A percentile compares a stretch with the other conserved stretches of the same genome.
phyloP scores from a whole-genome alignment of 2,797 vertebrate genomes.

The Falco cherrug region DNA sequence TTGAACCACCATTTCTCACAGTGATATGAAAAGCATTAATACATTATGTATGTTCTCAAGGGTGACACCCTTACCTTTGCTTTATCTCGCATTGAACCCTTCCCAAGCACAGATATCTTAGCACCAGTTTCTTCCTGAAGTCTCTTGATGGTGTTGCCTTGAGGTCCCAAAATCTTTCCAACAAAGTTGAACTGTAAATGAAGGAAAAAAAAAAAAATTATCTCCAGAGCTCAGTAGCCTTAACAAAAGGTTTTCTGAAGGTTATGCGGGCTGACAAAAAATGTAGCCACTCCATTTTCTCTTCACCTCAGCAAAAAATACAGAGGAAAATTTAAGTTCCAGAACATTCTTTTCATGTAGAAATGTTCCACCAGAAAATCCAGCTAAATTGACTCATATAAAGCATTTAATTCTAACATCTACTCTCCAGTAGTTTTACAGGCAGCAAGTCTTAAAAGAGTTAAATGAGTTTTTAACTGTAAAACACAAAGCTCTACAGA shows the following conservation, averaged over 20 bases:
- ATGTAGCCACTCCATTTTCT: not conserved
- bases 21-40: accelerated
- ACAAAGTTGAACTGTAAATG: slow-evolving; percentile 92
- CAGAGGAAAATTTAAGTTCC: not conserved
- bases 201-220: not conserved
- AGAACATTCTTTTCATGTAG: not conserved
- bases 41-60: accelerated
- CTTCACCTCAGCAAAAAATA: not conserved
- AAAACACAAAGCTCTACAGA: not conserved
- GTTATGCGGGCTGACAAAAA: not conserved
- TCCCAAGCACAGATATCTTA: slow-evolving; percentile 96
- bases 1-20: not conserved
- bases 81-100: slow-evolving; percentile 98
- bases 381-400: not conserved
- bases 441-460: not conserved
- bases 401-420: not conserved
- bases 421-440: not conserved
- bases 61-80: slow-evolving; percentile 84
- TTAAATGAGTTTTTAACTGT: not conserved
- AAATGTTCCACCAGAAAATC: not conserved
- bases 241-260: not conserved
- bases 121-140: slow-evolving; percentile 97
- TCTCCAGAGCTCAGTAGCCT: not conserved
- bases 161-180: slow-evolving; percentile 96
- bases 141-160: slow-evolving; percentile 98